Evolutionary conservation across 2,888 invertebrate genomes (phyloP), one percentile per base, ranked within the genome.

Genomic region (Pollenia labialis): DNA sequence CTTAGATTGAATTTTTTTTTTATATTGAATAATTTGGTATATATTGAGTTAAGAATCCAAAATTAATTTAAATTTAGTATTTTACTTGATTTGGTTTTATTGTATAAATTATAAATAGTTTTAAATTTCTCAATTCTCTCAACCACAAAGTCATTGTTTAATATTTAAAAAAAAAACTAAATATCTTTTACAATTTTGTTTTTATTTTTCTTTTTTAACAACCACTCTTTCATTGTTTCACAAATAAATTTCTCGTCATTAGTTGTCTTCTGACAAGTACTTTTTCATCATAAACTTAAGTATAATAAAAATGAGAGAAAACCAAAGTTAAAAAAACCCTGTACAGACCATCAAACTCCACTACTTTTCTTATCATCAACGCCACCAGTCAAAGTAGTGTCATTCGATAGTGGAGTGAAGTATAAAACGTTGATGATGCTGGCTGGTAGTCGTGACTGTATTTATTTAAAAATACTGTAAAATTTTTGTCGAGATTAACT

Each of bases 161-260:
- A 44, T 12, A 52, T n/a, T 16, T 42, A 56, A 23, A 56, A 10
- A 14, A 18, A 71, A 11, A n/a, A 3, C n/a, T 50, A 2, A 52
- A 48, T 18, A 14, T 58, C 74, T 74, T 50, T 42, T 23, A 58
- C 52, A 40, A 44, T 68, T 40, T 58, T 60, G 60, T 52, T 80
- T 52, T 44, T 11, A 42, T 54, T 71, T 42, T 42, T 64, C 18
- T 66, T 76, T 62, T 62, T 40, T 42, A 69, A 40, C 44, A 16
- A 75, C 23, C 44, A 60, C 52, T 89, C 90, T 89, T 90, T 89
- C 89, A 56, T 86, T 86, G 74, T 75, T 80, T 80, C 50, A 56
- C 69, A 83, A 83, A 81, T 81, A 86, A 76, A 86, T 83, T 80
- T 81, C 66, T 76, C 42, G 60, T 81, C 86, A 86, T 86, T 86